Percentiles rank a stretch among this genome's conserved stretches.
Conservation (phyloP, 2,797 vertebrate species). For the Chromis chromis region DNA sequence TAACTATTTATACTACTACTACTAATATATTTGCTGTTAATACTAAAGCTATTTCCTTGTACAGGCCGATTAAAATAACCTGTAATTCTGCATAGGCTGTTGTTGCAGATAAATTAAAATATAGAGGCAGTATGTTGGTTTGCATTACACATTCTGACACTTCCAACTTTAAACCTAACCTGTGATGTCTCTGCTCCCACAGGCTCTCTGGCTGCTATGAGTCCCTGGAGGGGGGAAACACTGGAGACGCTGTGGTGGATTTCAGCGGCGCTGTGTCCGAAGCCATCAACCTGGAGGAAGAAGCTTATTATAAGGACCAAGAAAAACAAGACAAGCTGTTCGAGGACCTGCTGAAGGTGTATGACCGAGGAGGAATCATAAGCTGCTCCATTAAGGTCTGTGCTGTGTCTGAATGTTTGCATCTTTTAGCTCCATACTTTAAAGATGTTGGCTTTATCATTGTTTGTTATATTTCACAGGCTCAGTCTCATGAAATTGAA, state of each 20-base stretch:
- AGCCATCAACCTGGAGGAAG: constrained; percentile 83
- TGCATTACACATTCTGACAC: not conserved
- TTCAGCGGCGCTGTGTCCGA: constrained; percentile 94
- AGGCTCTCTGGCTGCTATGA: constrained; percentile 94
- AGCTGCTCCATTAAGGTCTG: constrained; percentile 92
- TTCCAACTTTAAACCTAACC: not conserved
- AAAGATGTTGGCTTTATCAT: not conserved
- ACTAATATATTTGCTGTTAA: not conserved
- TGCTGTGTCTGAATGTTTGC: not conserved
- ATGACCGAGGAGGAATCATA: constrained; percentile 89
- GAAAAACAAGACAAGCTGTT: constrained; percentile 87
- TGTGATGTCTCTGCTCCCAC: constrained; percentile 9
- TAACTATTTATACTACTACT: not conserved
- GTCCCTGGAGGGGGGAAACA: constrained; percentile 92
- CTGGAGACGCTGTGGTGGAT: constrained; percentile 94
- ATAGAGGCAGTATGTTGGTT: not conserved
- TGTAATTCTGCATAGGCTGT: not conserved
- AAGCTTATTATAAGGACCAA: constrained; percentile 70
- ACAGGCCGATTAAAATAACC: too few species aligned
- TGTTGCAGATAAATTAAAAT: not conserved
- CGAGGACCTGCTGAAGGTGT: constrained; percentile 89
- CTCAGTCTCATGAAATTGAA: constrained; percentile 81
- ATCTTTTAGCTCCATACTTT: not conserved
- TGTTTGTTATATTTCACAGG: constrained; percentile 70
- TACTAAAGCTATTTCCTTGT: not conserved